These are phyloP conservation scores for Aphaenogaster rudis DNA, from an alignment of 1,140 invertebrate genomes.

Conservation along the genomic window DNA sequence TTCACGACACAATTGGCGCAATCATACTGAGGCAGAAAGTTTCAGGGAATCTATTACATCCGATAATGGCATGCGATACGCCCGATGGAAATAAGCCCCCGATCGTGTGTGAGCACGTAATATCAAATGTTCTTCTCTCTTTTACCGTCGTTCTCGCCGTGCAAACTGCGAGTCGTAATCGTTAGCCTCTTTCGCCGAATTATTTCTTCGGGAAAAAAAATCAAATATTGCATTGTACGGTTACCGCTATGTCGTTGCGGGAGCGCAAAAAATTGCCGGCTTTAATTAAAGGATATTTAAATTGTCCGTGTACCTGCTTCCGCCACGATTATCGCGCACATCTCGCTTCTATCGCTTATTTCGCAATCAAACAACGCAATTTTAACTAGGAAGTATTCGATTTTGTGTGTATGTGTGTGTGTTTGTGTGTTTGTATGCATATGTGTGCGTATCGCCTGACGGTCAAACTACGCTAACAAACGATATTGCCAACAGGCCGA, in stretches of 20 bases:
- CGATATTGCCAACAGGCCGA: conserved; percentile 74
- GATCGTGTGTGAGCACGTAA: conserved; percentile 17
- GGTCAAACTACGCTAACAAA: conserved; percentile 78
- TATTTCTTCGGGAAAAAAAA: neutral
- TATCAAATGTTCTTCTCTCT: neutral
- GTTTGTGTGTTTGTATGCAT: conserved; percentile 72
- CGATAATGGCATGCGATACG: conserved; percentile 24
- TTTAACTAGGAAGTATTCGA: conserved; percentile 74
- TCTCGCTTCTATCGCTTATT: neutral
- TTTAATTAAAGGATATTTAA: conserved; percentile 32
- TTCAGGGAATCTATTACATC: conserved; percentile 32
- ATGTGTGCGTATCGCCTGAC: conserved; percentile 72
- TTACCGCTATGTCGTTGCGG: neutral
- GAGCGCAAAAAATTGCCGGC: neutral
- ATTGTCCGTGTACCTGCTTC: neutral
- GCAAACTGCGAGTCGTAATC: conserved; percentile 22
- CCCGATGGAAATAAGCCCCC: conserved; percentile 5
- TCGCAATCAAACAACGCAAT: conserved; percentile 12
- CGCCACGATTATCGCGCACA: neutral
- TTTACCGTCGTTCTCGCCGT: neutral
- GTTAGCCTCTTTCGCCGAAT: conserved; percentile 38
- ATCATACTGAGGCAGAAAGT: conserved; percentile 6
- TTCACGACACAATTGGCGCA: conserved; percentile 22
- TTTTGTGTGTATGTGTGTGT: conserved; percentile 74
- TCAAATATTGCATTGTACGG: neutral